Conservation (phyloP, 23 tunicate species). For the Halocynthia aurantium region DNA sequence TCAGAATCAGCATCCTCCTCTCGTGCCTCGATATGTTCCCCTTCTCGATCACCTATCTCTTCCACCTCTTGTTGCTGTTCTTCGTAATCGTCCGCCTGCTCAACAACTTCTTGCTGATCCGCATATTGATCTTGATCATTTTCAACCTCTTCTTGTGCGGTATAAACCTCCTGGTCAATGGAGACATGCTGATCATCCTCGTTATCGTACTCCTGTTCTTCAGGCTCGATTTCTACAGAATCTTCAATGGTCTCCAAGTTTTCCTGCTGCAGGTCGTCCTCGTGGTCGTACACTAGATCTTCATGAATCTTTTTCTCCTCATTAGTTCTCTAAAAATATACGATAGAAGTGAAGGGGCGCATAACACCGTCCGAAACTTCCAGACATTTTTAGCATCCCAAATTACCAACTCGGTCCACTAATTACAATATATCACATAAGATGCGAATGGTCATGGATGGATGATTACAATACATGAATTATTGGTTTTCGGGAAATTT, state of each 20-base stretch:
- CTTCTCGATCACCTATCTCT: slow-evolving; percentile 35
- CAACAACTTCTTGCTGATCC: neutral
- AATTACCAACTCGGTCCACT: no score
- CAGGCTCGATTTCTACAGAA: neutral
- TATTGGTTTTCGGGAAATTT: no score
- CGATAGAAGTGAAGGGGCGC: no score
- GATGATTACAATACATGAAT: no score
- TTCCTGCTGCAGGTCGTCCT: slow-evolving; percentile 2
- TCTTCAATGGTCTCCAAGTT: neutral
- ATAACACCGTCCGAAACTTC: no score
- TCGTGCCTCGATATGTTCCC: neutral
- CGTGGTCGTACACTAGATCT: neutral
- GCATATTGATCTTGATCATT: slow-evolving; percentile 9
- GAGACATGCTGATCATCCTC: neutral
- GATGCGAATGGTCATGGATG: no score
- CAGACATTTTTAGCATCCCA: no score
- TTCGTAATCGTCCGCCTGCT: slow-evolving; percentile 15
- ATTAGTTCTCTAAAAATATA: neutral
- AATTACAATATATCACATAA: no score
- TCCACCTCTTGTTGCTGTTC: slow-evolving; percentile 3
- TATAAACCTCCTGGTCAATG: neutral
- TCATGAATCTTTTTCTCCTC: neutral
- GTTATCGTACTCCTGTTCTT: neutral
- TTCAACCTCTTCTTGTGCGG: neutral
- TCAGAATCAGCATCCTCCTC: slow-evolving; percentile 12